These are phyloP conservation scores for Drosophila anceps DNA, from an alignment of 2,888 invertebrate species.

Conservation along the genomic window DNA sequence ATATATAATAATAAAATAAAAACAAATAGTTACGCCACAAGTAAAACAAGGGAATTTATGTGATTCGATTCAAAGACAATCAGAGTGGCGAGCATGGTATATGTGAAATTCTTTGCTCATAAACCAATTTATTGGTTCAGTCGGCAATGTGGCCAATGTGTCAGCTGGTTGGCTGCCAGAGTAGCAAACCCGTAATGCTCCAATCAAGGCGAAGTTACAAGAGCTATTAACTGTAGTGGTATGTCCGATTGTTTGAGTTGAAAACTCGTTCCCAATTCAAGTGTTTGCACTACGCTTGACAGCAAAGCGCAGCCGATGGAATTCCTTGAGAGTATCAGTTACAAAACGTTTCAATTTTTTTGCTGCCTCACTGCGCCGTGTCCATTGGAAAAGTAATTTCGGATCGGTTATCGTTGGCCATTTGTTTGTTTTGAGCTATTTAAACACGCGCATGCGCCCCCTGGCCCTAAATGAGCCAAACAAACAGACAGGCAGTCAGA, in stretches of 20 bases:
- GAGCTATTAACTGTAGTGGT: slow-evolving; percentile 38
- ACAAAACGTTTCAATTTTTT: slow-evolving; percentile 77
- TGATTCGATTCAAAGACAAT: slow-evolving; percentile 7
- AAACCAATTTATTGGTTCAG: slow-evolving; percentile 31
- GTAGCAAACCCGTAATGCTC: slow-evolving; percentile 45
- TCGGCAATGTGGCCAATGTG: slow-evolving; percentile 10
- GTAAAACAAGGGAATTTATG: background rate
- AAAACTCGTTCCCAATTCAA: slow-evolving; percentile 60
- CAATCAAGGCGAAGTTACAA: slow-evolving; percentile 55
- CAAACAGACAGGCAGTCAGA: slow-evolving; percentile 17
- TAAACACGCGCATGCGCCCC: slow-evolving; percentile 72
- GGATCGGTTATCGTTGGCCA: slow-evolving; percentile 70
- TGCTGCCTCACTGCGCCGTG: slow-evolving; percentile 68
- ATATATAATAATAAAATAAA: too few relatives aligned
- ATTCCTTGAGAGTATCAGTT: slow-evolving; percentile 71
- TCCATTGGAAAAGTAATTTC: slow-evolving; percentile 66
- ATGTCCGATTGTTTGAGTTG: slow-evolving; percentile 34
- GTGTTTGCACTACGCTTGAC: slow-evolving; percentile 74
- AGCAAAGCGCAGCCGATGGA: slow-evolving; percentile 65
- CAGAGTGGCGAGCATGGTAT: background rate
- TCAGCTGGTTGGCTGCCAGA: slow-evolving; percentile 34
- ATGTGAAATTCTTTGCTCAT: slow-evolving; percentile 27
- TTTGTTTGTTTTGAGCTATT: slow-evolving; percentile 76
- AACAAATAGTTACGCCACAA: background rate
- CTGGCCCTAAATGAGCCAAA: slow-evolving; percentile 44